Evolutionary conservation across 2,113 vertebrate genomes (phyloP), one percentile per base, ranked within the genome.

Genomic region (Catagonus wagneri): DNA sequence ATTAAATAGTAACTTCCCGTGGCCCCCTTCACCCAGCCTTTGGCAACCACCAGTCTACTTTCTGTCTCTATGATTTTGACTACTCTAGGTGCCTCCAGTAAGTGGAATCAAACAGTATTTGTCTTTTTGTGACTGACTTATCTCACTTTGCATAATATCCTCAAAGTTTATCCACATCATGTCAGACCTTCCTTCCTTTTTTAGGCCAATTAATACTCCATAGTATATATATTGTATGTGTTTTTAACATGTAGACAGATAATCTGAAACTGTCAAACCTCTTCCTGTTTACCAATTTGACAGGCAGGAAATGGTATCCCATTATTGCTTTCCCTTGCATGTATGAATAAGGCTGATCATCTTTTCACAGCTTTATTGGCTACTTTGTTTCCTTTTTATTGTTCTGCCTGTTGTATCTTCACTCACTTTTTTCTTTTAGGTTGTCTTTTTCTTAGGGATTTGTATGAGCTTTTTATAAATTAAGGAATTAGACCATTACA

Each of bases 301-400:
- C 50, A 10, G 0, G 23, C 0, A 5, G n/a, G 25, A 52, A 83
- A 7, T 19, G 34, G 20, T n/a, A 32, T 72, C 27, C 54, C 20
- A 16, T 13, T 20, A 23, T 32, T 61, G 14, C 34, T 78, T 71
- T 79, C 50, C 13, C 36, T 76, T 79, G 78, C 39, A 23, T 66
- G 20, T 52, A 32, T 60, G 17, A 50, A 1, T 50, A 39, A 76
- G 36, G 25, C 69, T 69, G 29, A 74, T 60, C 27, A 22, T 34
- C 23, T 76, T 72, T 83, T 66, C 72, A 72, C 13, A n/a, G 0
- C 1, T 75, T 75, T 75, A 36, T 63, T 68, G 58, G 52, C 16
- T 85, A 27, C 9, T 92, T 92, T 80, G 12, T 72, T 92, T 86
- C 63, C 56, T 89, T 80, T 92, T 81, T 13, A 29, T 60, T 93